Evolutionary conservation across 2,888 invertebrate species (phyloP).

Genomic region (Thereva unica): DNA sequence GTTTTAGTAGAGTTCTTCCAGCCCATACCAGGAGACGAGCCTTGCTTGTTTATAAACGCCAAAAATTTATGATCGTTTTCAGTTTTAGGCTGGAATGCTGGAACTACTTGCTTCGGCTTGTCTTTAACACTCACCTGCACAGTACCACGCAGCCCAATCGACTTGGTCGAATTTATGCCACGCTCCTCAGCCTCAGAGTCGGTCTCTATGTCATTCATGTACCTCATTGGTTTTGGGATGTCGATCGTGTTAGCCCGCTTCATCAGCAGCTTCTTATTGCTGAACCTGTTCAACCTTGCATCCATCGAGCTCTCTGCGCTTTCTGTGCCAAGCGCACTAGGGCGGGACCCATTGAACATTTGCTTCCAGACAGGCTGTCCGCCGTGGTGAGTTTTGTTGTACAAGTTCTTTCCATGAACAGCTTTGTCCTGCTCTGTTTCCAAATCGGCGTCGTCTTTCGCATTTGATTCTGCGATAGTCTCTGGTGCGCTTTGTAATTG

Average conservation of each 20-base stretch:
- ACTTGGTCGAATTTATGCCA: slow-evolving; percentile 51
- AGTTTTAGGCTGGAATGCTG: slow-evolving; percentile 77
- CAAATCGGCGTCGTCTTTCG: not conserved
- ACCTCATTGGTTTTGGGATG: slow-evolving; percentile 70
- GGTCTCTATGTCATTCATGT: slow-evolving; percentile 61
- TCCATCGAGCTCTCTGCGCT: not conserved
- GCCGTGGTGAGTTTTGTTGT: slow-evolving; percentile 41
- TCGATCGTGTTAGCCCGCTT: slow-evolving; percentile 89
- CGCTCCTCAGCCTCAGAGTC: slow-evolving; percentile 55
- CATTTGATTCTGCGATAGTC: not conserved
- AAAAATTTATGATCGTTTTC: slow-evolving; percentile 84
- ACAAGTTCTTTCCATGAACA: slow-evolving; percentile 41
- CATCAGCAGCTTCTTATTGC: slow-evolving; percentile 74
- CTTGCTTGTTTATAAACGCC: slow-evolving; percentile 78
- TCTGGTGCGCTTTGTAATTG: not conserved
- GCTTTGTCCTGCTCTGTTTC: slow-evolving; percentile 11
- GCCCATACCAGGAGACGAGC: slow-evolving; percentile 59
- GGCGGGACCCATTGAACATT: slow-evolving; percentile 25
- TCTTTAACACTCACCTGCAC: slow-evolving; percentile 63
- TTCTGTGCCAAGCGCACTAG: slow-evolving; percentile 44
- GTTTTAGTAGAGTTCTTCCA: slow-evolving; percentile 53
- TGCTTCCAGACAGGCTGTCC: slow-evolving; percentile 19
- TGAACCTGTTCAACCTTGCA: slow-evolving; percentile 45
- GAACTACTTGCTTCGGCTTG: slow-evolving; percentile 61
- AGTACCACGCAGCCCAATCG: slow-evolving; percentile 63